Base-by-base conservation (phyloP, 1,140 invertebrate genomes). In the Zelostemma sp. region DNA sequence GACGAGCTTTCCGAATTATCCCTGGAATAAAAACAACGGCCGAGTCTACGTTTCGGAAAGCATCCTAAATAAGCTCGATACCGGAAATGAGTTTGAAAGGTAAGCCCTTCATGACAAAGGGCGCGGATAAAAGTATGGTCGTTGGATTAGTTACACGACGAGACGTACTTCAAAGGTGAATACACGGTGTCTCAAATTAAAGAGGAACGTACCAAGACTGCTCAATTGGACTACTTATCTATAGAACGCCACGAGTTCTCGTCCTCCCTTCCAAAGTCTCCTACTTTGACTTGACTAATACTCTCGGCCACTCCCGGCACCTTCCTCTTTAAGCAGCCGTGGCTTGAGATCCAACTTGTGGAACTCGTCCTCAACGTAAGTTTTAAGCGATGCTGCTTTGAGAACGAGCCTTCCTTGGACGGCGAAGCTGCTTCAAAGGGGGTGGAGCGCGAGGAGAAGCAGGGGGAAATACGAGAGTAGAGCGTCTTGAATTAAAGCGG, bases 131-230 rank as follows among this genome's bases (percentile, higher is more conserved):
- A 60, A 47, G 54, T 65, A 61, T 61, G 75, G 66, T 76, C 70
- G 76, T 58, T 72, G 77, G 76, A 80, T 80, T 80, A 79, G 76
- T 78, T 75, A 78, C 74, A 76, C 72, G 64, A 66, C 72, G 75
- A 77, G 70, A 75, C 76, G n/a, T 78, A 70, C 78, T 76, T 78
- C 75, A 80, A 75, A 80, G 77, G 64, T 71, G 72, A 69, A 64
- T 61, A 62, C 53, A 50, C 55, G 14, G 45, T 61, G 71, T 64
- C 74, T 76, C 73, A 71, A 80, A 81, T 82, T 82, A 80, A 80
- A 80, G 79, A 74, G 73, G 72, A 78, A 76, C 76, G 59, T 41
- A 15, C 14, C 12, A 18, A 51, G 45, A 43, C 49, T 56, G 45
- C 60, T 56, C 55, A 69, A 63, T 54, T 62, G 43, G 56, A 25